These are phyloP conservation scores for Megamerina dolium DNA, from an alignment of 2,888 invertebrate species.

Conservation along the genomic window DNA sequence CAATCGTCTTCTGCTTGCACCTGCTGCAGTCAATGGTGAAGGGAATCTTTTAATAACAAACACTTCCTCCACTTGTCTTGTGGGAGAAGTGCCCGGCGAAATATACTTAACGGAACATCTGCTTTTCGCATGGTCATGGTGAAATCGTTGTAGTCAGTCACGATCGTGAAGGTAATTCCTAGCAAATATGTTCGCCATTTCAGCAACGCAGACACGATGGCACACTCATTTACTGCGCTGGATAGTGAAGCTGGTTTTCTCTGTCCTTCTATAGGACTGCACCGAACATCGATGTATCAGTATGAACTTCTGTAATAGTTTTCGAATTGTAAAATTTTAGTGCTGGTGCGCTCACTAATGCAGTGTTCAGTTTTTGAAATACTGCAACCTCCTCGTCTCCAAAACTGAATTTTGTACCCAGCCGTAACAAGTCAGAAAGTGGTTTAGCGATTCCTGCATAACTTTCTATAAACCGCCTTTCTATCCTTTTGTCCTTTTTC, in stretches of 20 bases:
- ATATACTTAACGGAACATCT: not conserved
- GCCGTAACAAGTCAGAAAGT: too few species aligned
- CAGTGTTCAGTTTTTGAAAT: too few species aligned
- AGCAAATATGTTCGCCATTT: not conserved
- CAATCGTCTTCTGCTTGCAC: constrained; percentile 7
- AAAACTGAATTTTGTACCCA: too few species aligned
- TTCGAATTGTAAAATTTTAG: not conserved
- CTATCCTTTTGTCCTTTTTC: too few species aligned
- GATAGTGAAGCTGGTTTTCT: constrained; percentile 9
- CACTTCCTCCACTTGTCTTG: too few species aligned
- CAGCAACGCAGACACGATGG: not conserved
- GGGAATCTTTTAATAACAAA: not conserved
- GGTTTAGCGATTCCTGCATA: too few species aligned
- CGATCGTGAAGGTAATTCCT: not conserved
- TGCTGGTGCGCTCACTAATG: not conserved
- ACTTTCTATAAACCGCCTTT: too few species aligned
- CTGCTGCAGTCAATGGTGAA: not conserved
- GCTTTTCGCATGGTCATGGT: not conserved
- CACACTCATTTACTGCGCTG: constrained; percentile 7
- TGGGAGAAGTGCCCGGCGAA: not conserved
- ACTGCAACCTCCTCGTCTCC: too few species aligned
- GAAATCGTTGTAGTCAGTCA: not conserved
- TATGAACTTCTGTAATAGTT: not conserved
- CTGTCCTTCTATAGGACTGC: not conserved
- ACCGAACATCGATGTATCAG: not conserved